Conservation (phyloP, 2,888 invertebrate species). For the Metopia argyrocephala region DNA sequence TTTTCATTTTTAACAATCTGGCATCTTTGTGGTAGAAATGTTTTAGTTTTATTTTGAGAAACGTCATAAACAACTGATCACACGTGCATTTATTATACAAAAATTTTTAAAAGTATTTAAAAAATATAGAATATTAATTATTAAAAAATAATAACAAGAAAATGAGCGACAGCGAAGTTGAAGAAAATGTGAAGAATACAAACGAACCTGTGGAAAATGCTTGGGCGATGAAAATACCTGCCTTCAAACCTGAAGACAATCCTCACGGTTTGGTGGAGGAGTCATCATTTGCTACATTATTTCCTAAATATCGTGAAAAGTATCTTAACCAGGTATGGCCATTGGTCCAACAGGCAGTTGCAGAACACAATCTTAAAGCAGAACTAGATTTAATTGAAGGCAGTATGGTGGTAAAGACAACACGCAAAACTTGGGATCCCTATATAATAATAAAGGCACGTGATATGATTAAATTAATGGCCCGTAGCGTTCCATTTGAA, state of each 20-base stretch:
- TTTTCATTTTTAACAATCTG: neutral
- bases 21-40: conserved; percentile 11
- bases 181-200: conserved; percentile 68
- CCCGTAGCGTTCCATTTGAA: conserved; percentile 97
- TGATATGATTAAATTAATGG: conserved; percentile 95
- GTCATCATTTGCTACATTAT: conserved; percentile 97
- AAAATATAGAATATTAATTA: neutral
- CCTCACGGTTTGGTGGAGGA: conserved; percentile 90
- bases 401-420: conserved; percentile 96
- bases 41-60: conserved; percentile 40
- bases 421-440: conserved; percentile 98
- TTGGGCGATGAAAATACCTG: conserved; percentile 91
- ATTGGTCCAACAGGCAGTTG: conserved; percentile 90
- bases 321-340: conserved; percentile 98
- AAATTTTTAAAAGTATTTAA: neutral
- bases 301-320: conserved; percentile 98
- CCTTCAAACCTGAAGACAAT: conserved; percentile 93
- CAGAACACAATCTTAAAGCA: conserved; percentile 88
- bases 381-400: conserved; percentile 96
- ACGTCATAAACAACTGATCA: conserved; percentile 43
- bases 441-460: conserved; percentile 97
- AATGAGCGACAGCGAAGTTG: conserved; percentile 74
- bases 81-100: conserved; percentile 32
- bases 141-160: neutral
- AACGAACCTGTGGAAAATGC: conserved; percentile 88